Evolutionary conservation across 2,797 vertebrate genomes (phyloP).

Genomic region (Vipera latastei): DNA sequence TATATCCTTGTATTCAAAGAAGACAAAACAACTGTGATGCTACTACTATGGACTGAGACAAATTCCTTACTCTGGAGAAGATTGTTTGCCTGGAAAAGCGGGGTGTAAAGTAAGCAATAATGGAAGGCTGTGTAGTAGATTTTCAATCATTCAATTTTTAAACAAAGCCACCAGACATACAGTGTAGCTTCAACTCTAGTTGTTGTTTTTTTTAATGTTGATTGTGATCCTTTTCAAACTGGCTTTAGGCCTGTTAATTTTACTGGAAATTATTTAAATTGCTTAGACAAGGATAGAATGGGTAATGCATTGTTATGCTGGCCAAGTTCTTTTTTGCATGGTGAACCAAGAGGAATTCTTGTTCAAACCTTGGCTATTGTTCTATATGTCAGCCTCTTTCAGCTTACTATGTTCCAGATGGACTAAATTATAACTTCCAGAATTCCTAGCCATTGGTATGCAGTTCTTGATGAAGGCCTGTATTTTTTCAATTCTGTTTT

Average conservation of each 20-base stretch:
- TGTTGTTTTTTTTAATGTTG: neutral
- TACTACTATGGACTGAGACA: neutral
- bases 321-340: neutral
- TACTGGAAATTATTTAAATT: neutral
- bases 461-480: neutral
- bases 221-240: neutral
- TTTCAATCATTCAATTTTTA: neutral
- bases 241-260: neutral
- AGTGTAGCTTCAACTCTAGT: neutral
- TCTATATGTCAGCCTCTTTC: neutral
- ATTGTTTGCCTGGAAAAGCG: neutral
- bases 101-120: neutral
- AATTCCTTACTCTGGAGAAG: neutral
- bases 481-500: neutral
- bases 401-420: neutral
- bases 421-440: neutral
- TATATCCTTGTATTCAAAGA: neutral
- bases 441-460: neutral
- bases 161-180: too few species aligned
- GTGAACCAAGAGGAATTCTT: neutral
- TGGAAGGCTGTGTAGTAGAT: neutral
- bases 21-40: neutral
- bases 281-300: neutral
- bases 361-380: neutral
- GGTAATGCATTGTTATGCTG: neutral